Conservation (phyloP, 2,797 vertebrate genomes). For the Micrastur ruficollis region DNA sequence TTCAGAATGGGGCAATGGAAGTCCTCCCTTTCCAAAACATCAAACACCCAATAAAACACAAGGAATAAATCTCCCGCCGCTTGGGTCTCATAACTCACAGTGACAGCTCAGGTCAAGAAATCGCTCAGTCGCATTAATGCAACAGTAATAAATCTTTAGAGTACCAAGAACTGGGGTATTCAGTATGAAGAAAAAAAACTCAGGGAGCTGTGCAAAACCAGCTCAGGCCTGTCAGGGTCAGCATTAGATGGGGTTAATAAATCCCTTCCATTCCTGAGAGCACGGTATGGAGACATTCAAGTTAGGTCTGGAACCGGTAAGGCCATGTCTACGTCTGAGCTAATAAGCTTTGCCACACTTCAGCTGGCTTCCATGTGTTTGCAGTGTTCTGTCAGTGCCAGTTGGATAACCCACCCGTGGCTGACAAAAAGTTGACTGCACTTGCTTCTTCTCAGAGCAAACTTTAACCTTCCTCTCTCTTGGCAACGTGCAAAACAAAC, state of each 20-base stretch:
- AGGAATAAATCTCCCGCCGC: not conserved
- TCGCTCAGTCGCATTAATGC: not conserved
- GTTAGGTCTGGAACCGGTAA: not conserved
- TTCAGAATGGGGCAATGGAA: not conserved
- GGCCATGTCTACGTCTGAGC: too few relatives aligned
- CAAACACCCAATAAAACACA: slow-evolving; percentile 1
- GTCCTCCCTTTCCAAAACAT: slow-evolving; percentile 15
- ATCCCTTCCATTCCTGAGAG: not conserved
- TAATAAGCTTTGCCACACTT: not conserved
- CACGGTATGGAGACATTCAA: not conserved
- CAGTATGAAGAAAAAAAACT: not conserved
- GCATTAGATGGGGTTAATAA: not conserved
- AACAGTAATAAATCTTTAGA: not conserved
- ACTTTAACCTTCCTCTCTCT: not conserved
- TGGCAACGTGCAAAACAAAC: not conserved
- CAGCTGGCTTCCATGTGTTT: not conserved
- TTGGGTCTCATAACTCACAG: not conserved
- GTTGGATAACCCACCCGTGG: not conserved
- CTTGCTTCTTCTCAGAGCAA: not conserved
- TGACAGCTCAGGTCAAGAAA: not conserved
- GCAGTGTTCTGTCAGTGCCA: not conserved
- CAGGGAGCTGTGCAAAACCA: not conserved
- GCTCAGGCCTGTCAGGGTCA: not conserved
- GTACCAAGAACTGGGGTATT: not conserved
- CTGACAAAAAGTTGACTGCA: not conserved